phyloP scores from a whole-genome alignment of 2,113 vertebrate genomes.

The Ictidomys tridecemlineatus region DNA sequence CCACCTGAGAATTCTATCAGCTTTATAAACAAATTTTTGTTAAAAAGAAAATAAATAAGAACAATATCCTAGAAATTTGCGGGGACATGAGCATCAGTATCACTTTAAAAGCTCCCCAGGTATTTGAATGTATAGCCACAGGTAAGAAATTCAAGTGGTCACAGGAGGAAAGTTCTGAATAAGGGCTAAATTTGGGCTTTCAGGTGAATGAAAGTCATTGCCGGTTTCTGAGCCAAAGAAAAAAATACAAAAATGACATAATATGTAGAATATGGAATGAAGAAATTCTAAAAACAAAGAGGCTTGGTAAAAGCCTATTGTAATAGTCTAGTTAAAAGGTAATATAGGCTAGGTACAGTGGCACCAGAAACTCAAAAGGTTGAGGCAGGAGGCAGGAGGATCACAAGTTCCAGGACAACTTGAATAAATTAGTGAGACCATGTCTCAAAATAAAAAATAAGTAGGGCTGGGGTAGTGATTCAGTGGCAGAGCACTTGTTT shows the following conservation, averaged over 20 bases:
- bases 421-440: too few relatives aligned
- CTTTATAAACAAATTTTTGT: neutral
- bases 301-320: neutral
- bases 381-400: too few relatives aligned
- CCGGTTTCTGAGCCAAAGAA: constrained; percentile 32
- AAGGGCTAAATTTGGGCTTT: constrained; percentile 25
- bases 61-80: neutral
- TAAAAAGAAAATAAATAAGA: neutral
- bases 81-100: neutral
- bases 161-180: neutral
- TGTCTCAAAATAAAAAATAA: too few relatives aligned
- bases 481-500: too few relatives aligned
- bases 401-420: too few relatives aligned
- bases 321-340: neutral
- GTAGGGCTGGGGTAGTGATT: too few relatives aligned
- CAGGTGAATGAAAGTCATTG: neutral
- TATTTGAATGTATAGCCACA: neutral
- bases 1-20: constrained; percentile 14
- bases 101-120: neutral
- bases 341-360: neutral
- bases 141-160: neutral
- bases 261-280: neutral
- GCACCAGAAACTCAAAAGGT: too few relatives aligned
- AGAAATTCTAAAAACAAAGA: neutral
- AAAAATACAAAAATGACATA: neutral